Evolutionary conservation across 2,113 vertebrate species (phyloP).

Genomic region (Rattus norvegicus): GRCr8 NC_086025.1:64052001-64052500

Average conservation of each 20-base stretch:
- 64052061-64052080: background rate
- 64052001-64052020: background rate
- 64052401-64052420: background rate
- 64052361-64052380: background rate
- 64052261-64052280: constrained; percentile 13
- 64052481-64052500: background rate
- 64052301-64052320: background rate
- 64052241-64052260: background rate
- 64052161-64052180: background rate
- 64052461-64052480: background rate
- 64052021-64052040: background rate
- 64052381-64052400: rapidly evolving
- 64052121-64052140: background rate
- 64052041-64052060: too few relatives aligned
- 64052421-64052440: background rate
- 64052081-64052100: background rate
- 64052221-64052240: background rate
- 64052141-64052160: background rate
- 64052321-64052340: background rate
- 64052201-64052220: background rate
- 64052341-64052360: background rate
- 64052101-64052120: background rate
- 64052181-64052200: background rate
- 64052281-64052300: background rate
- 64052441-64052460: background rate